Base-by-base conservation (phyloP, 2,113 vertebrate genomes). In the Arizona elegans region DNA sequence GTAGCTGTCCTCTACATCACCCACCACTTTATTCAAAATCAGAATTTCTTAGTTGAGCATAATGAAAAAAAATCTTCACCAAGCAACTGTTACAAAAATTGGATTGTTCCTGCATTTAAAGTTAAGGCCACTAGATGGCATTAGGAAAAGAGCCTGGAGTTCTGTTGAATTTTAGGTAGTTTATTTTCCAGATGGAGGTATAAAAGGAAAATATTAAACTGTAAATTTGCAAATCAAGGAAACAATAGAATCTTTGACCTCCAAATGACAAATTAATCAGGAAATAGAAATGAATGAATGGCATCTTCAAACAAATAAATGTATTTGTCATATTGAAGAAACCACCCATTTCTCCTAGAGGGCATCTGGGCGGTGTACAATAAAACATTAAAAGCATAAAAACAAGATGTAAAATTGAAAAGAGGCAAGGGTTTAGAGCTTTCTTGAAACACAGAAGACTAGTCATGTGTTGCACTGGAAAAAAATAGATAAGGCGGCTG, bases 71-170 rank as follows among this genome's bases (percentile, higher is more conserved):
- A 59, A 0, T 0, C 23, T 6, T 90, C 55, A 2, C 33, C 75
- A 92, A 53, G 33, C 75, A n/a, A 87, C 17, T 87, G 47, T 81
- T 81, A 65, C 54, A 93, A 90, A 89, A 54, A 7, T 21, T 85
- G 0, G 1, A 81, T 43, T 87, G 24, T 0, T 0, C 75, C 91
- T 92, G 43, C 89, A 90, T 87, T 95, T 87, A 50, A 52, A 29
- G 91, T 81, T 33, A 59, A 94, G 94, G 75, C 97, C 95, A 5
- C 91, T 38, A 96, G 95, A 93, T 93, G 95, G 96, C 96, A 93
- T 94, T 93, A 95, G 93, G 93, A 95, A 53, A 93, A 47, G 47
- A 54, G 91, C 55, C 29, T 0, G 1, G 52, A 26, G 0, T 91
- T 21, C 91, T 52, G 58, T 8, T 54, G 0, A 47, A 23, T 1